Evolutionary conservation across 37 sponge, comb jelly and placozoan species (phyloP).

Genomic region (Beroe forskalii): DNA sequence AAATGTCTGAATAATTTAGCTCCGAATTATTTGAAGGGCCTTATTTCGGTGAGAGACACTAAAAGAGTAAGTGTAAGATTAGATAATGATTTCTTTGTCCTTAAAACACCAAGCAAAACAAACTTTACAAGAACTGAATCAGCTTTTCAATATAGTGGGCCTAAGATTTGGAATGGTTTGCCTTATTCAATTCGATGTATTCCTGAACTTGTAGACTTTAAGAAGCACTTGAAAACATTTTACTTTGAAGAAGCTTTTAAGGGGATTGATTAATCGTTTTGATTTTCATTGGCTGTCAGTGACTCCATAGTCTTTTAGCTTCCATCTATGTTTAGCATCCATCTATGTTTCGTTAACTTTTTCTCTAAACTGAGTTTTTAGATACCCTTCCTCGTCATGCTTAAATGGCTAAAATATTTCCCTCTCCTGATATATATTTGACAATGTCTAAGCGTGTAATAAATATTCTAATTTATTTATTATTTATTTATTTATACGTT

Average conservation of each 20-base stretch:
- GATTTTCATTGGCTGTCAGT: neutral
- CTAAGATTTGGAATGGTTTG: neutral
- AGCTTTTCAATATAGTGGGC: neutral
- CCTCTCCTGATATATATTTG: neutral
- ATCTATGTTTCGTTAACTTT: too few species aligned
- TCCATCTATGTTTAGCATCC: too few species aligned
- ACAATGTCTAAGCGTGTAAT: neutral
- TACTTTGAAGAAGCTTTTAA: neutral
- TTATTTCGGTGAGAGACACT: neutral
- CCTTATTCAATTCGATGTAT: neutral
- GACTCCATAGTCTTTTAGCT: too few species aligned
- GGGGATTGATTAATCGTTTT: too few species aligned
- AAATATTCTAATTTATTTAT: constrained; percentile 17
- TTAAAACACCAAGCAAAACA: neutral
- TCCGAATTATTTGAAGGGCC: neutral
- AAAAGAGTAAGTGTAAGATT: neutral
- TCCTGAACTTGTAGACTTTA: neutral
- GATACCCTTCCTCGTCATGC: neutral
- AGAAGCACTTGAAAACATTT: neutral
- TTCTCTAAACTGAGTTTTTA: neutral
- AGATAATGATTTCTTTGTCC: neutral
- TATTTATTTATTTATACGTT: too few species aligned
- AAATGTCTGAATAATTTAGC: neutral
- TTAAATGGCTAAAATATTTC: neutral
- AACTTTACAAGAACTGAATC: neutral